Evolutionary conservation across 2,888 invertebrate species (phyloP).

Genomic region (Endotricha flammealis): DNA sequence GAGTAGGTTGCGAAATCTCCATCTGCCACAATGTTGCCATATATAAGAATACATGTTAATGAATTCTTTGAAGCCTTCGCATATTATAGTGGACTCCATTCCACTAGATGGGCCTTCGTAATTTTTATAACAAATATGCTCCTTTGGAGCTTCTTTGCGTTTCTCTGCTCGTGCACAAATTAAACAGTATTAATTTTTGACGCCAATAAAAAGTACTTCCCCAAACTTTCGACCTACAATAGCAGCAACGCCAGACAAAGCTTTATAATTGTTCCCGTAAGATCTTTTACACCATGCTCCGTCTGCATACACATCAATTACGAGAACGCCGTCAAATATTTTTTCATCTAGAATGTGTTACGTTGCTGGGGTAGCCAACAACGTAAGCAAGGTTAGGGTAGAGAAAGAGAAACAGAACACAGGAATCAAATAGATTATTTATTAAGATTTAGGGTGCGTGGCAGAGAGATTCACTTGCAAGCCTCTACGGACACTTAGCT

Average conservation of each 20-base stretch:
- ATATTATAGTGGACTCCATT: neutral
- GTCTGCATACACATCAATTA: too few relatives aligned
- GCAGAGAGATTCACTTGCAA: too few relatives aligned
- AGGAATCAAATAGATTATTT: too few relatives aligned
- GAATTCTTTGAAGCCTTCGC: slow-evolving; percentile 19
- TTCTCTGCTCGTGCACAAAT: neutral
- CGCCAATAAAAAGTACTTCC: neutral
- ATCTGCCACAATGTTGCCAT: slow-evolving; percentile 14
- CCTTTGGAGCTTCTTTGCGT: neutral
- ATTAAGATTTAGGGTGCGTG: too few relatives aligned
- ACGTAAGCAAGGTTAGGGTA: too few relatives aligned
- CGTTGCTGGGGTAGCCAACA: too few relatives aligned
- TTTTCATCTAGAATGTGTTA: too few relatives aligned
- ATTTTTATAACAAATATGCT: neutral
- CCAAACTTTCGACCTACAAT: neutral
- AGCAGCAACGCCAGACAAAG: neutral
- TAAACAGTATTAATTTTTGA: slow-evolving; percentile 1
- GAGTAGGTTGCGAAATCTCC: slow-evolving; percentile 14
- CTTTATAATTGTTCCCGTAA: neutral
- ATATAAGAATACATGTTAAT: slow-evolving; percentile 18
- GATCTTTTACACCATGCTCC: too few relatives aligned
- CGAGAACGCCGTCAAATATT: too few relatives aligned
- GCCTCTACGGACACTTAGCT: too few relatives aligned
- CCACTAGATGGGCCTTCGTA: neutral
- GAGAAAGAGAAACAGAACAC: too few relatives aligned